A percentile compares a stretch with the other conserved stretches of the same genome.
These are phyloP conservation scores for Origma solitaria DNA, from an alignment of 2,113 vertebrate species.

Conservation along the genomic window DNA sequence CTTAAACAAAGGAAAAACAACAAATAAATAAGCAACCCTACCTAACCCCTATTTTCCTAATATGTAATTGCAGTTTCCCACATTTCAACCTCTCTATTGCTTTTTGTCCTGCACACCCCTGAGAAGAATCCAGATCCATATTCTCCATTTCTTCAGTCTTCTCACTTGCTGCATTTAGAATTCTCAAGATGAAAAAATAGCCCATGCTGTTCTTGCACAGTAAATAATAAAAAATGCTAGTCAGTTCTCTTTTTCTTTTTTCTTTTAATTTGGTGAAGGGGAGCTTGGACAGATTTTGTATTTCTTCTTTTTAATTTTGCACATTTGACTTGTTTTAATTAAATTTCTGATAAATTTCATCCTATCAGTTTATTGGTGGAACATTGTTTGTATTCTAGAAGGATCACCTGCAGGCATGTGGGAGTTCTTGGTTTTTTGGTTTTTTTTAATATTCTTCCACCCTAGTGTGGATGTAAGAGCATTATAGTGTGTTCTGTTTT, in stretches of 20 bases:
- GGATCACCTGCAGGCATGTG: background rate
- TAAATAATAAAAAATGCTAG: background rate
- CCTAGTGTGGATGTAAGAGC: background rate
- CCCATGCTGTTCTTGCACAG: background rate
- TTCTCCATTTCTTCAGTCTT: background rate
- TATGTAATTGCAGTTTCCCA: background rate
- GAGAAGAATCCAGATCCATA: background rate
- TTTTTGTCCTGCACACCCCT: background rate
- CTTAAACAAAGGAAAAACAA: background rate
- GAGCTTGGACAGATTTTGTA: background rate
- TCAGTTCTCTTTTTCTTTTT: background rate
- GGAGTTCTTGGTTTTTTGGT: background rate
- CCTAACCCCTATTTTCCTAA: background rate
- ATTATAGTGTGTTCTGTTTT: background rate
- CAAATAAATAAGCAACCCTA: rapidly evolving
- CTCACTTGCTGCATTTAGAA: background rate
- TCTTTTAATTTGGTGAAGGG: background rate
- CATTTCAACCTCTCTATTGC: background rate
- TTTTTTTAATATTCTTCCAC: background rate
- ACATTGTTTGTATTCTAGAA: slow-evolving; percentile 6
- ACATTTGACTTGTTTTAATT: slow-evolving; percentile 37
- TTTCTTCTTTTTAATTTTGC: background rate
- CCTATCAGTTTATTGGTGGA: background rate
- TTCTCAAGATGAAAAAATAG: background rate
- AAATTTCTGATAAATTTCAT: slow-evolving; percentile 18